A percentile compares a stretch with the other conserved stretches of the same genome.
Conservation (phyloP, 2,888 invertebrate genomes). For the Agelastica alni region DNA sequence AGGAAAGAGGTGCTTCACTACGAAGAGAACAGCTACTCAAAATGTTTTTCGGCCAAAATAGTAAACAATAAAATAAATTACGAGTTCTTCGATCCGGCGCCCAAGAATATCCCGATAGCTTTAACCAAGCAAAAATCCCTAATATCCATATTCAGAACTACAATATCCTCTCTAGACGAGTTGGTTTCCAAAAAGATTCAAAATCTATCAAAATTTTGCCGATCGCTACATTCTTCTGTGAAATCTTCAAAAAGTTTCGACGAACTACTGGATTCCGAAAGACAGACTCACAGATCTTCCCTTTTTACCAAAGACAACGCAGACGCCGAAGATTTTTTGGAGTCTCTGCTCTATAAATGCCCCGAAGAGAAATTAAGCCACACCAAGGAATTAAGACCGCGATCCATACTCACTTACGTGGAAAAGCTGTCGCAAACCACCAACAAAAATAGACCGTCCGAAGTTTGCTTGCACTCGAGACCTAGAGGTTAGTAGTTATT, state of each 20-base stretch:
- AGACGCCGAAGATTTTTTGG: neutral
- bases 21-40: conserved; percentile 28
- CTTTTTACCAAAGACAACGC: neutral
- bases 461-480: neutral
- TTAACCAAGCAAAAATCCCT: conserved; percentile 4
- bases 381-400: conserved; percentile 19
- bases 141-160: neutral
- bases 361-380: conserved; percentile 14
- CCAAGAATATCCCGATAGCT: conserved; percentile 10
- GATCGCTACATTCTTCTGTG: conserved; percentile 3
- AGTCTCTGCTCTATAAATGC: conserved; percentile 11
- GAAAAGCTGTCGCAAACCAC: conserved; percentile 17
- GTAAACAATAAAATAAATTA: conserved; percentile 11
- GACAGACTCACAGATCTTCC: neutral
- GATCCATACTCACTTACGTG: conserved; percentile 29
- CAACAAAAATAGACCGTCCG: conserved; percentile 6
- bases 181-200: conserved; percentile 1
- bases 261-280: conserved; percentile 12
- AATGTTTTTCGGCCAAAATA: conserved; percentile 20
- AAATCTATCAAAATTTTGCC: neutral
- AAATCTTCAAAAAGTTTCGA: conserved; percentile 12
- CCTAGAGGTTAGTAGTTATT: conserved; percentile 1
- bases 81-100: conserved; percentile 21
- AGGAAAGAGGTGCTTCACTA: conserved; percentile 25
- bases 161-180: conserved; percentile 3